Base-by-base conservation (phyloP, 2,888 invertebrate genomes). In the Tyria jacobaeae region DNA sequence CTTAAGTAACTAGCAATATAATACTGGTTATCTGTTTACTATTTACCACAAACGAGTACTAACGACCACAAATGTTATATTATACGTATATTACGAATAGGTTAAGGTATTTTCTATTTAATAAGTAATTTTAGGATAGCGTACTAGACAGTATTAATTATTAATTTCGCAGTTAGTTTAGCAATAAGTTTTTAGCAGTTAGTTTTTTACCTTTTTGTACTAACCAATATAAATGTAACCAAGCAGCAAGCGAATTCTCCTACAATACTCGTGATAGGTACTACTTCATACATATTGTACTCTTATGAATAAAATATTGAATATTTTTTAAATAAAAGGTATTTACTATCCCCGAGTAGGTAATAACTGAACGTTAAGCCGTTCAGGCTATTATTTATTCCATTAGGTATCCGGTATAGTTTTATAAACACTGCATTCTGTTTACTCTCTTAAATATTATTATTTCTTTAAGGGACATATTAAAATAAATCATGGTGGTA, bases 221-320 rank as follows among this genome's bases (percentile, higher is more conserved):
- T 66, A 60, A 51, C 68, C 71, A 71, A 75, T 73, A 72, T 71
- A 81, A 79, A 80, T 77, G 80, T 65, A 70, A 76, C 60, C 60
- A 34, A 67, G 73, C 57, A 67, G 73, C 57, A 65, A 34, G 53
- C 60, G 68, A 64, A 71, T 75, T 59, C 78, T 0, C 27, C 78
- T 80, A 75, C 81, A 83, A 81, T 79, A 78, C 78, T 65, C 73
- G 66, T 75, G 75, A 78, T 81, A 83, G 80, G 17, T 51, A 37
- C 17, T 17, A 79, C 78, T 84, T 83, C 85, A 86, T 85, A 85
- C 80, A 87, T 86, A 86, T 83, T 87, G 86, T 79, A 80, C 75
- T 81, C 74, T 85, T 84, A 88, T 89, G 87, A 89, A 89, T 89
- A 89, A 84, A n/a, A 81, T 88, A 86, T 85, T 75, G 78, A 79